phyloP scores from a whole-genome alignment of 2,113 vertebrate genomes.

The Andinoacara biseriatus region DNA sequence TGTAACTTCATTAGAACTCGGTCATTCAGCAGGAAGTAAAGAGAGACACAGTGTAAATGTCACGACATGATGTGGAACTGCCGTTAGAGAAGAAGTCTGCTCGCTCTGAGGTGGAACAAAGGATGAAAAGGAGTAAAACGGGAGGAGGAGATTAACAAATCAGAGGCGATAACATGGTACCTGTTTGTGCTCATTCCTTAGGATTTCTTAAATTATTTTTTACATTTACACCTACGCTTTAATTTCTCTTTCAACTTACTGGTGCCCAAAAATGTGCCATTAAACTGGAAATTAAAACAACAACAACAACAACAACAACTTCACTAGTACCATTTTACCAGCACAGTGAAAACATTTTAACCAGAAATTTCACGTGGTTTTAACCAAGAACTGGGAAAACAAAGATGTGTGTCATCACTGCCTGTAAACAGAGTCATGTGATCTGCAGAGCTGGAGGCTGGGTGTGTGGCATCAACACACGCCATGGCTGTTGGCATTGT shows the following conservation, averaged over 20 bases:
- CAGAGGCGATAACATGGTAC: neutral
- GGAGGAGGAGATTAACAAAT: neutral
- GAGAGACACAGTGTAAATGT: neutral
- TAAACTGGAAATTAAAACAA: neutral
- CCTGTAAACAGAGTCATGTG: neutral
- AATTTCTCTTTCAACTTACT: neutral
- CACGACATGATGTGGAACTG: neutral
- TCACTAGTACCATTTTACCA: no score
- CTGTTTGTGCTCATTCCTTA: neutral
- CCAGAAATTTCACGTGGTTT: no score
- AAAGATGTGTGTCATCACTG: slow-evolving; percentile 2
- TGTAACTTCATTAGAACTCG: slow-evolving; percentile 53
- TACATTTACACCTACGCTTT: neutral
- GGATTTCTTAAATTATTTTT: neutral
- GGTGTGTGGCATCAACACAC: slow-evolving; percentile 1
- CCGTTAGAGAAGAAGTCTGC: no score
- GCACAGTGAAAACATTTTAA: neutral
- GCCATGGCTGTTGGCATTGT: slow-evolving; percentile 4
- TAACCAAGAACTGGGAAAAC: no score
- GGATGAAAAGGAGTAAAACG: neutral
- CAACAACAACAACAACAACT: no score
- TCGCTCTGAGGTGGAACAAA: neutral
- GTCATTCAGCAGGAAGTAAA: slow-evolving; percentile 1
- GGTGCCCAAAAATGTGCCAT: neutral
- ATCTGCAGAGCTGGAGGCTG: slow-evolving; percentile 13